phyloP scores from a whole-genome alignment of 2,113 vertebrate species.

The human region DNA sequence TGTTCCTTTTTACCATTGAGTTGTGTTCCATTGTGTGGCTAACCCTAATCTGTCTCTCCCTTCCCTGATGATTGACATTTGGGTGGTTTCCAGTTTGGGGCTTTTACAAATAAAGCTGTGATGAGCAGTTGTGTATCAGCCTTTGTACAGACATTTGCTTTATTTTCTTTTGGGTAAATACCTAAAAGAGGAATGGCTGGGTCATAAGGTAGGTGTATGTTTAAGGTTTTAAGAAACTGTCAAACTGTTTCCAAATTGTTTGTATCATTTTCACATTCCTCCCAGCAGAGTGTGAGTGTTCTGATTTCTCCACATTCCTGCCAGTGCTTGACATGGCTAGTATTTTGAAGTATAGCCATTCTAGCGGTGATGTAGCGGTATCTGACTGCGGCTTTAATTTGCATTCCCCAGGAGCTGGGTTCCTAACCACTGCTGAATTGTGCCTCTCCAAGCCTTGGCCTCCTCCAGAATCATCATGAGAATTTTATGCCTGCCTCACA shows the following conservation, averaged over 20 bases:
- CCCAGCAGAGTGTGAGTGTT: no score
- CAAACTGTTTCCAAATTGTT: not conserved
- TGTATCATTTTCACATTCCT: not conserved
- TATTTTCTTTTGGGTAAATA: not conserved
- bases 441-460: not conserved
- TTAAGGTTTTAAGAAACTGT: not conserved
- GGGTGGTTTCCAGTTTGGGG: not conserved
- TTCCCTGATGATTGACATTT: not conserved
- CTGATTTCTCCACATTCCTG: not conserved
- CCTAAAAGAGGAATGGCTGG: not conserved
- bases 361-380: no score
- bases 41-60: not conserved
- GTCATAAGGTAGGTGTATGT: not conserved
- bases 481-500: not conserved
- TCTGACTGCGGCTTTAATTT: not conserved
- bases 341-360: not conserved
- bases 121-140: no score
- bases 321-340: no score
- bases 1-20: not conserved
- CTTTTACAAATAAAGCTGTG: not conserved
- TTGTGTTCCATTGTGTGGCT: not conserved
- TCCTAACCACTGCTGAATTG: no score
- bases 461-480: not conserved
- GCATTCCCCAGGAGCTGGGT: not conserved
- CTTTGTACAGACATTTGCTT: not conserved